Base-by-base conservation (phyloP, 2,113 vertebrate species). In the Nothobranchius kuhntae region DNA sequence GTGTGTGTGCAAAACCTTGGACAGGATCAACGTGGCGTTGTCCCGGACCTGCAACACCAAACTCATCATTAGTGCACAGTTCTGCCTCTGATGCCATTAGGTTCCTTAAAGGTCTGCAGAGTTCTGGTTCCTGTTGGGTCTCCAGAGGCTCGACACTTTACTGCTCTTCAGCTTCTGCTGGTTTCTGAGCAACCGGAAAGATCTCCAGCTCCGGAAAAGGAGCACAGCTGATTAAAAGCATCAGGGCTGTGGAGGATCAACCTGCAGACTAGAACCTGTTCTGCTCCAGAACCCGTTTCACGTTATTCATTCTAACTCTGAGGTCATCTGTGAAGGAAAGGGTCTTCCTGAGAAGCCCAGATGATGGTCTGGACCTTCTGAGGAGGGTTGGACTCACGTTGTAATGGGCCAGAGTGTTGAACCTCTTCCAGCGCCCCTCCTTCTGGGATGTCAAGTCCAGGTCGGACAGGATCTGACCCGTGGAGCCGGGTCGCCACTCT, bases 401-500 rank as follows among this genome's bases (percentile, higher is more conserved):
- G 84, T 98, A 99, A 81, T 99, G 97, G 84, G 95, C 96, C 71
- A 99, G 87, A 0, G 97, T 99, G 91, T 99, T 98, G 86, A 97
- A 92, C 6, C 95, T 94, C 62, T 91, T 96, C 96, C 95, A 97
- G 76, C 94, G 94, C 78, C 97, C 95, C 3, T 99, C 97, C 50
- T 93, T 95, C 92, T 96, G 96, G 0, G 95, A 97, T 0, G 97
- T 98, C 87, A 99, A 89, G 91, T 99, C 97, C 66, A 98, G 86
- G 87, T 99, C 96, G 0, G 96, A 98, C 84, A 99, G 91, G 82
- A 97, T 99, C 90, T 99, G 97, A 68, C 96, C 96, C 2, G 96
- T 98, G 80, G 96, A 98, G 52, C 97, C 97, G 1, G 97, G 97
- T 66, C 97, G 96, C 97, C 97, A 99, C 86, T 99, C 97, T 99